These are phyloP conservation scores for Conchocele bisecta DNA, from an alignment of 2,888 invertebrate species.

Conservation along the genomic window DNA sequence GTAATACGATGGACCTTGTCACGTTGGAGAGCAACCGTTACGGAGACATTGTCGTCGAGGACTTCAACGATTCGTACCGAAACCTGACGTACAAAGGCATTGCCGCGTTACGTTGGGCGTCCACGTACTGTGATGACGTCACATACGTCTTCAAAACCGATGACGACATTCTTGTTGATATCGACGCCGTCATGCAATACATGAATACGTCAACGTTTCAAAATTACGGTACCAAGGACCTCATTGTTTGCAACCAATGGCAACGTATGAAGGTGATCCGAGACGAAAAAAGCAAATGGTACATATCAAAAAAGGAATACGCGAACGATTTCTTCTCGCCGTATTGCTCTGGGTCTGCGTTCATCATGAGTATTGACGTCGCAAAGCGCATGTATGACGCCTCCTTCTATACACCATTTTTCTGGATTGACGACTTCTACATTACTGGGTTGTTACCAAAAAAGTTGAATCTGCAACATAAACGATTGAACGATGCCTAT, in stretches of 20 bases:
- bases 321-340: conserved; percentile 81
- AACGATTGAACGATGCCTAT: conserved; percentile 76
- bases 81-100: conserved; percentile 84
- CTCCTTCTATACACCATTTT: conserved; percentile 87
- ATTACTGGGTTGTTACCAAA: conserved; percentile 90
- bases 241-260: conserved; percentile 82
- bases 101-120: conserved; percentile 83
- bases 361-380: conserved; percentile 86
- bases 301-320: conserved; percentile 81
- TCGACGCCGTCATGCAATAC: conserved; percentile 82
- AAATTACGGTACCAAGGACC: conserved; percentile 50
- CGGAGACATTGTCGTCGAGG: conserved; percentile 81
- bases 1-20: conserved; percentile 67
- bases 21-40: conserved; percentile 76
- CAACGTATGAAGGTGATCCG: conserved; percentile 82
- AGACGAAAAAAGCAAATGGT: conserved; percentile 83
- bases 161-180: conserved; percentile 84
- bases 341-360: conserved; percentile 84
- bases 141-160: conserved; percentile 83
- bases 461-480: conserved; percentile 71
- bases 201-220: conserved; percentile 53
- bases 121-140: conserved; percentile 79
- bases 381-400: conserved; percentile 86
- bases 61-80: conserved; percentile 82
- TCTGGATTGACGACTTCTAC: conserved; percentile 96